Base-by-base conservation (phyloP, 53 echinoderm and acorn worm genomes). In the Echinarachnius parma region DNA sequence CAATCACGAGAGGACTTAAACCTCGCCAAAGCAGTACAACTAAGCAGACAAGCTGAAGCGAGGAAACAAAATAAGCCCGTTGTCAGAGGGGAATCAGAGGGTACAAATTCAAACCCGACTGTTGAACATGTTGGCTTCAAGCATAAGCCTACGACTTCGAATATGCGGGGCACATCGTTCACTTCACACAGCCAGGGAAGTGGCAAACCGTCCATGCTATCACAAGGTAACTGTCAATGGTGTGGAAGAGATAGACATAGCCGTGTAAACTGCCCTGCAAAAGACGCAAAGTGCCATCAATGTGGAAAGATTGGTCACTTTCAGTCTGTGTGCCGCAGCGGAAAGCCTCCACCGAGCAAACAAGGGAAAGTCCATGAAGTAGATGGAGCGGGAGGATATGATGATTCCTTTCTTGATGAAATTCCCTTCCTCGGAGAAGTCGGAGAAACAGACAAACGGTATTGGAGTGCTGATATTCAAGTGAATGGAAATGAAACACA, bases 201-300 rank as follows among this genome's bases (percentile, higher is more conserved):
- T n/a, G n/a, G n/a, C n/a, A n/a, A n/a, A n/a, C n/a, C n/a, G n/a
- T n/a, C n/a, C n/a, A n/a, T n/a, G n/a, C n/a, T n/a, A n/a, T n/a
- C n/a, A n/a, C n/a, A n/a, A n/a, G n/a, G n/a, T n/a, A n/a, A 47
- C 26, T 46, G 58, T 9, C 9, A 61, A 31, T 54, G 54, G 16
- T 34, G 72, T 33, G 54, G 54, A 16, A 31, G 54, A 28, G 33
- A 3, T 13, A 52, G 35, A 1, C 54, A 39, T 44, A 28, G 39
- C 23, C 56, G 60, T 20, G 33, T 15, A 21, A 37, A 70, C 20
- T 89, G 89, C 61, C 89, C 89, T 16, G 89, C 84, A 8, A 84
- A 75, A 47, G 84, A 80, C 25, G 57, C 64, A 48, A 78, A 22
- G 24, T 80, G 81, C 32, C 47, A 59, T 23, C 22, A 64, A 29